These are phyloP conservation scores for Chrosomus eos DNA, from an alignment of 2,797 vertebrate species.

Conservation along the genomic window DNA sequence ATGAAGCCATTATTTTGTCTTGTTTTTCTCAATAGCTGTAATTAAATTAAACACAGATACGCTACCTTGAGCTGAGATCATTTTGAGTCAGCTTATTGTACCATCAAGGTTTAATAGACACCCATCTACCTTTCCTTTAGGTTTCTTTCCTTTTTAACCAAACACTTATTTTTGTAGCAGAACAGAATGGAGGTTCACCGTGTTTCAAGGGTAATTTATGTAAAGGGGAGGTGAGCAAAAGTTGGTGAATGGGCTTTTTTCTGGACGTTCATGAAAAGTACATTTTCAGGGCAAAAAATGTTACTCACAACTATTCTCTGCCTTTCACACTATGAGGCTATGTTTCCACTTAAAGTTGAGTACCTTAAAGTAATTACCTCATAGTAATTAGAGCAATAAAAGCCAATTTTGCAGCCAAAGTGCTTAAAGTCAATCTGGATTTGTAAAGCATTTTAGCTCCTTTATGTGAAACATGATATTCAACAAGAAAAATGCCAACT, in stretches of 20 bases:
- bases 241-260: too few relatives aligned
- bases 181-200: neutral
- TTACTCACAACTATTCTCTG: too few relatives aligned
- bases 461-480: neutral
- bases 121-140: neutral
- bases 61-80: conserved; percentile 17
- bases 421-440: conserved; percentile 10
- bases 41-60: conserved; percentile 1
- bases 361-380: conserved; percentile 11
- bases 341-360: conserved; percentile 14
- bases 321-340: neutral
- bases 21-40: conserved; percentile 21
- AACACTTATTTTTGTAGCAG: neutral
- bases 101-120: neutral
- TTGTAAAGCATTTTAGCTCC: conserved; percentile 8
- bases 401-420: conserved; percentile 17
- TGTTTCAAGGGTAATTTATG: conserved; percentile 3
- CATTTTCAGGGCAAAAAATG: too few relatives aligned
- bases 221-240: neutral
- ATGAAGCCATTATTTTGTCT: conserved; percentile 6
- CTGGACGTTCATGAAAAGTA: neutral
- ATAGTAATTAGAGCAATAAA: conserved; percentile 17
- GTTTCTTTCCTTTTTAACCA: neutral
- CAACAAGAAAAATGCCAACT: neutral
- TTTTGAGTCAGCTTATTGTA: neutral